Evolutionary conservation across 1,140 invertebrate species (phyloP).

Genomic region (Bombus difficillimus): DNA sequence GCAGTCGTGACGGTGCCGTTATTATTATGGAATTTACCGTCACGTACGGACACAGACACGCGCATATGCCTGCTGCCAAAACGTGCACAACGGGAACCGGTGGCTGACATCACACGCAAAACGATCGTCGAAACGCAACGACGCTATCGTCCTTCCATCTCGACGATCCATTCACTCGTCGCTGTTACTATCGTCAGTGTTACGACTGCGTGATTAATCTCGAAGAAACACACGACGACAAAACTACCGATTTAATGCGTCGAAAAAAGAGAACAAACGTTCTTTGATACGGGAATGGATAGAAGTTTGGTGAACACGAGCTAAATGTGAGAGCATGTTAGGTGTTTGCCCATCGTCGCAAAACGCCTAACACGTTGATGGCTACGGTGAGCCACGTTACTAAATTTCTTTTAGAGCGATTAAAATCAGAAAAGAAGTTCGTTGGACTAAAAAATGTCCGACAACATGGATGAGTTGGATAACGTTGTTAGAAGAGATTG

Average conservation of each 20-base stretch:
- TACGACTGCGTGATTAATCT: neutral
- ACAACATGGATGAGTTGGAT: too few relatives aligned
- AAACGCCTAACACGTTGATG: too few relatives aligned
- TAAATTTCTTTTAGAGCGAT: too few relatives aligned
- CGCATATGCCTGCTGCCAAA: neutral
- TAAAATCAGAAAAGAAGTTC: too few relatives aligned
- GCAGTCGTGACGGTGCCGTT: conserved; percentile 50
- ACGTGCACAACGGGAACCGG: neutral
- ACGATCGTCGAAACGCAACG: neutral
- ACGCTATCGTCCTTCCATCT: neutral
- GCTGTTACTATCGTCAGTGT: neutral
- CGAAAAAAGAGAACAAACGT: too few relatives aligned
- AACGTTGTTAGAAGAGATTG: too few relatives aligned
- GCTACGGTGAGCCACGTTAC: too few relatives aligned
- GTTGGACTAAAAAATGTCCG: too few relatives aligned
- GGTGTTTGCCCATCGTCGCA: too few relatives aligned
- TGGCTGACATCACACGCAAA: neutral
- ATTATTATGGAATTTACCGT: conserved; percentile 62
- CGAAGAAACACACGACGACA: neutral
- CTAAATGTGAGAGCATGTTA: too few relatives aligned
- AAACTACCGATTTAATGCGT: too few relatives aligned
- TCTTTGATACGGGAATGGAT: fast-evolving
- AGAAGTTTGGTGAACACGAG: too few relatives aligned
- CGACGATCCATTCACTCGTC: neutral
- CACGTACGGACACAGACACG: conserved; percentile 2